Conservation (phyloP, 2,797 vertebrate species). For the Tympanoctomys barrerae region DNA sequence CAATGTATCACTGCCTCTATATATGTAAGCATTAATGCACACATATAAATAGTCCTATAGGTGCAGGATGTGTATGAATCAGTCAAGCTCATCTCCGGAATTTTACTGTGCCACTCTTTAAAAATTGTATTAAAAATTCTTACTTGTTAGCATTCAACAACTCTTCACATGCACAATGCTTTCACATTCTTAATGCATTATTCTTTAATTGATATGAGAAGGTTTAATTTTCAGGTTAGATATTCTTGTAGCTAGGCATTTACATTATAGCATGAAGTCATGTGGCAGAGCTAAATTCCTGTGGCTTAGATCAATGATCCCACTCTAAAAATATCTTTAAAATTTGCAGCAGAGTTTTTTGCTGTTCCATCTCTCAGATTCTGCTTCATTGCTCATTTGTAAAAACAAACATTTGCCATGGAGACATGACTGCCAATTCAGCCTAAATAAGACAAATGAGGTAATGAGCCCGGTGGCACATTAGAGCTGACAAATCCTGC, state of each 20-base stretch:
- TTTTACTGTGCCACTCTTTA: conserved; percentile 64
- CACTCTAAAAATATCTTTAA: conserved; percentile 66
- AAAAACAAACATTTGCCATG: conserved; percentile 90
- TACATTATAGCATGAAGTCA: conserved; percentile 59
- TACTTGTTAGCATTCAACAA: background rate
- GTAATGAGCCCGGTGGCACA: conserved; percentile 89
- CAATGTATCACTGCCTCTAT: background rate
- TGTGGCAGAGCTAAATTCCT: background rate
- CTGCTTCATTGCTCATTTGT: conserved; percentile 88
- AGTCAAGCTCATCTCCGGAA: background rate
- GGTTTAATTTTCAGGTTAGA: conserved; percentile 50
- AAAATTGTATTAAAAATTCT: background rate
- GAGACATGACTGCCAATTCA: conserved; percentile 91
- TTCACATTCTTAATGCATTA: background rate
- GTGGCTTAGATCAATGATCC: conserved; percentile 63
- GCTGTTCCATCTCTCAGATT: conserved; percentile 78
- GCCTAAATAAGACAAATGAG: conserved; percentile 91
- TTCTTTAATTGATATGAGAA: background rate
- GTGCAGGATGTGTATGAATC: background rate
- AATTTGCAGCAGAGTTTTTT: conserved; percentile 61
- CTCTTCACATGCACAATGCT: background rate
- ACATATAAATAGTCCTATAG: background rate
- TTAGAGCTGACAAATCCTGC: conserved; percentile 86
- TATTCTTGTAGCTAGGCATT: conserved; percentile 37
- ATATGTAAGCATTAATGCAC: background rate